phyloP scores from a whole-genome alignment of 2,797 vertebrate species.

The Geotrypetes seraphini region DNA sequence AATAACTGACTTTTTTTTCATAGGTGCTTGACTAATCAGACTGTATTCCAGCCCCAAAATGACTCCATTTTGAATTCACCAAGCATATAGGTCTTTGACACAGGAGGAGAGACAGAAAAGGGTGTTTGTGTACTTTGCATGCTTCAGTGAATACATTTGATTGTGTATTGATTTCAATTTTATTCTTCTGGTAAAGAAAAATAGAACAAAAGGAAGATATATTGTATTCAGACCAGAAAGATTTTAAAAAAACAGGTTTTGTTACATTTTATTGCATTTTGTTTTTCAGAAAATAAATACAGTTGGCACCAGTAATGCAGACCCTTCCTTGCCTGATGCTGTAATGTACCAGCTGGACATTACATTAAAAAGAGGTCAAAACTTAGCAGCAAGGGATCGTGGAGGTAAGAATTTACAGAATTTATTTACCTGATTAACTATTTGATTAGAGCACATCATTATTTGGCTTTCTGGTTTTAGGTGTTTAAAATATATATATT shows the following conservation, averaged over 20 bases:
- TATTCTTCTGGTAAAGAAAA: not conserved
- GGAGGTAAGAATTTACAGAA: conserved; percentile 62
- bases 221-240: not conserved
- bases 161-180: not conserved
- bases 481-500: no score
- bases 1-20: no score
- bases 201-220: not conserved
- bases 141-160: not conserved
- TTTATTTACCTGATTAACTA: no score
- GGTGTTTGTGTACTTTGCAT: no score
- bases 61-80: no score
- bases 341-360: conserved; percentile 90
- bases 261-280: conserved; percentile 3
- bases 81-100: no score
- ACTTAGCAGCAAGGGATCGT: conserved; percentile 85
- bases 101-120: no score
- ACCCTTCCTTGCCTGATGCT: conserved; percentile 52
- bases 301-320: conserved; percentile 72
- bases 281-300: conserved; percentile 66
- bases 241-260: no score
- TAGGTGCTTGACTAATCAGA: no score
- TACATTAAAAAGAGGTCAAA: conserved; percentile 78
- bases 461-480: no score
- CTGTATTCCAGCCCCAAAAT: no score
- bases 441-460: no score